Evolutionary conservation across 64 coral and sea anemone species (phyloP), one percentile per base, ranked within the genome.

Genomic region (Acropora yongei): DNA sequence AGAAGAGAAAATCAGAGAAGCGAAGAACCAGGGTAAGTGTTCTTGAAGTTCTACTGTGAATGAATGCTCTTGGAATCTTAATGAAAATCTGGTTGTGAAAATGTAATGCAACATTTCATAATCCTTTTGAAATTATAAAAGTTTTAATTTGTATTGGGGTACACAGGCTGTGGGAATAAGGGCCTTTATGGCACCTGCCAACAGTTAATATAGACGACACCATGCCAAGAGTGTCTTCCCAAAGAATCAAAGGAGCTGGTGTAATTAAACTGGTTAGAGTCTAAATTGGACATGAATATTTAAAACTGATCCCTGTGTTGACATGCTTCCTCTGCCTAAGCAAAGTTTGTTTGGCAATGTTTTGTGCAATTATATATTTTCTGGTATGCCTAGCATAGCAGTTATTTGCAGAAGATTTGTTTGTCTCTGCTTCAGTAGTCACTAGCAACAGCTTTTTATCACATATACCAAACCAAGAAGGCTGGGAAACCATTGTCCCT

Each of bases 1-100:
- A 93, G 91, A 93, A 93, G 46, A 30, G 91, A 44, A 86, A 86
- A 13, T 84, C 91, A 44, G 91, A 93, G 49, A 93, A 93, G 49
- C 74, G 91, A 11, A 55, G 91, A 16, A 53, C 83, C 30, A 86
- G 91, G 76, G 91, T 93, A 60, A 41, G 51, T 55, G 1, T 5
- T 55, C 51, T 55, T 55, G 5, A 55, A 55, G 6, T 55, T 30
- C 30, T 30, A 30, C 30, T 30, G 30, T 30, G 0, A 30, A 30
- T 30, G 30, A 30, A 30, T 30, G 30, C 30, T 30, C 30, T 30
- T 30, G 30, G 30, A 30, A 30, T 30, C 30, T 30, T 30, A 30
- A 30, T 30, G 30, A 30, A 30, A 30, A 30, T 30, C 30, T 30
- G 30, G 30, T 30, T 30, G 30, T 30, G 30, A 30, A 30, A 30